Percentiles rank a stretch among this genome's conserved stretches.
Evolutionary conservation across 2,797 vertebrate genomes (phyloP).

Genomic region (Alcedo atthis): DNA sequence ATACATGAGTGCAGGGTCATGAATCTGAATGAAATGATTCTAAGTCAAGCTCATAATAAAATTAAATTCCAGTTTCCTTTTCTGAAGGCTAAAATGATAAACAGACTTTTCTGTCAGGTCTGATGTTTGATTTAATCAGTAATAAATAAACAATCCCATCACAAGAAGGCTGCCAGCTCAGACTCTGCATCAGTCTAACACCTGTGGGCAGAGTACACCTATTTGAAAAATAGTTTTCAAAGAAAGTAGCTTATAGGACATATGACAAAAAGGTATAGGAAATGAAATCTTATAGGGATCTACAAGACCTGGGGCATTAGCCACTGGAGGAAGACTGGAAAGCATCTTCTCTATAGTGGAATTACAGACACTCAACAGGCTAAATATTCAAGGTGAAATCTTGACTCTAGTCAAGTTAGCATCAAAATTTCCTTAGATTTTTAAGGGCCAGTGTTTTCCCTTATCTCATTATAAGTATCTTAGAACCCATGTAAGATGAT

Average conservation of each 20-base stretch:
- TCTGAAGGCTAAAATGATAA: conserved; percentile 12
- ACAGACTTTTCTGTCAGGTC: neutral
- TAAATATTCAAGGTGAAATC: neutral
- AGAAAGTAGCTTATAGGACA: neutral
- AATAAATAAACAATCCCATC: neutral
- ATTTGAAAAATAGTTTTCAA: neutral
- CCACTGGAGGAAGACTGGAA: neutral
- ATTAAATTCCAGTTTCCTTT: conserved; percentile 14
- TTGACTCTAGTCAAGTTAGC: neutral
- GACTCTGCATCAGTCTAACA: neutral
- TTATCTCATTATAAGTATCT: neutral
- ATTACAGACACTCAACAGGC: neutral
- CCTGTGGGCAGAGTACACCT: neutral
- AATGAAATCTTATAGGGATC: neutral
- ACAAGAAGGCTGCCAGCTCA: neutral
- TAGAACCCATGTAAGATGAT: neutral
- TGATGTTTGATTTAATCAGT: conserved; percentile 7
- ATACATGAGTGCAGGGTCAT: neutral
- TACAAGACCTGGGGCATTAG: neutral
- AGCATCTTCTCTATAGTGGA: neutral
- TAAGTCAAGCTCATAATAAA: neutral
- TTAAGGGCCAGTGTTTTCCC: neutral
- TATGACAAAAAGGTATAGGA: neutral
- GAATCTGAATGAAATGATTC: conserved; percentile 16
- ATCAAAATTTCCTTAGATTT: neutral